These are phyloP conservation scores for Agrypnia vestita DNA, from an alignment of 1,140 invertebrate species.

Conservation along the genomic window DNA sequence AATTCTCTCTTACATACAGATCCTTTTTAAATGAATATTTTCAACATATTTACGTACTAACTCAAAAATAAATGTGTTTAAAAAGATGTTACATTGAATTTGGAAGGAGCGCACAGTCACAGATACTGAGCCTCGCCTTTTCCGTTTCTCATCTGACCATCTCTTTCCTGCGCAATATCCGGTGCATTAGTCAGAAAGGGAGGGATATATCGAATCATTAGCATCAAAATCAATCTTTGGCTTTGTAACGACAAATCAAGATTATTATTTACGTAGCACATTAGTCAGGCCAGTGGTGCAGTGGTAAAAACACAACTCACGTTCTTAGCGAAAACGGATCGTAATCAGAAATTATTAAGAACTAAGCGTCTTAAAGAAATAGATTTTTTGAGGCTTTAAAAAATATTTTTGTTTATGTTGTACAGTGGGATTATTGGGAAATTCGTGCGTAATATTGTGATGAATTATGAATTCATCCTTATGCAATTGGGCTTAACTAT, in stretches of 20 bases:
- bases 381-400: too few species aligned
- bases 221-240: slow-evolving; percentile 35
- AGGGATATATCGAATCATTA: slow-evolving; percentile 47
- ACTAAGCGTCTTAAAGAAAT: too few species aligned
- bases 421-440: too few species aligned
- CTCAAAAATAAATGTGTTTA: neutral
- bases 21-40: too few species aligned
- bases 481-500: too few species aligned
- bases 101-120: slow-evolving; percentile 10
- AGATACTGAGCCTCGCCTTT: slow-evolving; percentile 46
- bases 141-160: slow-evolving; percentile 44
- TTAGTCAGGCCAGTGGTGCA: neutral
- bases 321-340: too few species aligned
- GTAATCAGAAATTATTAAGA: too few species aligned
- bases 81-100: slow-evolving; percentile 8
- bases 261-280: slow-evolving; percentile 37
- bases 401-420: too few species aligned
- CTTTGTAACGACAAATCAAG: slow-evolving; percentile 40
- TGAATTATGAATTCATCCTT: too few species aligned
- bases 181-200: slow-evolving; percentile 48
- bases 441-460: too few species aligned
- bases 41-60: too few species aligned
- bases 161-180: slow-evolving; percentile 49
- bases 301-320: neutral
- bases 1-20: too few species aligned